These are phyloP conservation scores for Protophormia terraenovae DNA, from an alignment of 2,888 invertebrate genomes.

Conservation along the genomic window DNA sequence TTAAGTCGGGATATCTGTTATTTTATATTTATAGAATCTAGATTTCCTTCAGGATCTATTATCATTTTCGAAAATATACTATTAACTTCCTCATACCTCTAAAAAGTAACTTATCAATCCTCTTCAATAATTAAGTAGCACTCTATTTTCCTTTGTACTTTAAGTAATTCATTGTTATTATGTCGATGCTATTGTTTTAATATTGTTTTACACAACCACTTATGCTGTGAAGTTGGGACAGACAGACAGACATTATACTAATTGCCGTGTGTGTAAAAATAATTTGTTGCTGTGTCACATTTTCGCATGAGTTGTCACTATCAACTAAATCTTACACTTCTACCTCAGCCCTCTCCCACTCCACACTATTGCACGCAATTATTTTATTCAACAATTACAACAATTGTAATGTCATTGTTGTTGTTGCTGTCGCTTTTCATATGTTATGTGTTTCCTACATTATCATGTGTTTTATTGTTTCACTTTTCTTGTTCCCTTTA, in stretches of 20 bases:
- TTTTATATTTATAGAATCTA: too few species aligned
- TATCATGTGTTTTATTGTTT: neutral
- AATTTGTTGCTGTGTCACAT: constrained; percentile 55
- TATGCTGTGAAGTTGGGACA: neutral
- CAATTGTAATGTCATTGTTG: neutral
- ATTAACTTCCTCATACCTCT: too few species aligned
- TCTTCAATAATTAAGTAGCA: too few species aligned
- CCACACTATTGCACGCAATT: neutral
- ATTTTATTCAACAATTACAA: neutral
- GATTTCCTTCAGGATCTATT: too few species aligned
- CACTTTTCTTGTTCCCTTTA: neutral
- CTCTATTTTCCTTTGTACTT: neutral
- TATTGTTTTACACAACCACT: constrained; percentile 2
- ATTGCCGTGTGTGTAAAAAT: constrained; percentile 45
- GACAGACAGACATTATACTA: constrained; percentile 25
- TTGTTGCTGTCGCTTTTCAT: too few species aligned
- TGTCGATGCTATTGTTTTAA: neutral
- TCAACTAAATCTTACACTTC: constrained; percentile 28
- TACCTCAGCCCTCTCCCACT: constrained; percentile 7
- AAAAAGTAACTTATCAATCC: too few species aligned
- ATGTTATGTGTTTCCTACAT: neutral
- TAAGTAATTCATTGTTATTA: neutral
- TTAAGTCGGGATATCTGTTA: too few species aligned
- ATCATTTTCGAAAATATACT: too few species aligned
- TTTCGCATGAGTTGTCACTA: constrained; percentile 58